Evolutionary conservation across 2,797 vertebrate species (phyloP), one percentile per base, ranked within the genome.

Genomic region (Discoglossus pictus): DNA sequence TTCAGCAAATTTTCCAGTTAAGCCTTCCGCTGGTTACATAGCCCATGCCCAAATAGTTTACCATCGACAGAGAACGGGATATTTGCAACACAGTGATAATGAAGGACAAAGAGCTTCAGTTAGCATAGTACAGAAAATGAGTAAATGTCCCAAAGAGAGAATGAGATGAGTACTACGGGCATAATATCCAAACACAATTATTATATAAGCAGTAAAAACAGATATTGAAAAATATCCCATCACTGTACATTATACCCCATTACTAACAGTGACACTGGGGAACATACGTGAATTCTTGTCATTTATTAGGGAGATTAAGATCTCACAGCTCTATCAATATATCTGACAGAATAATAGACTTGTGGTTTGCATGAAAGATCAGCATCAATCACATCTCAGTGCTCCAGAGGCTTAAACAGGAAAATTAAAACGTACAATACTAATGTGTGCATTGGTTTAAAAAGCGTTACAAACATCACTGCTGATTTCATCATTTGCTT

Each of bases 291-390:
- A 18, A 24, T 16, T 21, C 34, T 54, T 55, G 38, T 55, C 13
- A 53, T 64, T 53, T 65, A 65, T 39, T 55, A 25, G 42, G 15
- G 11, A 56, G 31, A 47, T 65, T 56, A 56, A 16, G 16, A 23
- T 56, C 38, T 47, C 31, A 47, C 34, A 27, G n/a, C 48, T 65
- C 42, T 47, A 47, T 65, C 40, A 48, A 46, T 55, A 39, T 21
- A 65, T 47, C 27, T 56, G 50, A 43, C 61, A 43, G 38, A 43
- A 31, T 65, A 54, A 65, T 35, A 54, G 50, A 44, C 39, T 36
- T 34, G 63, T 47, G 42, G 18, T 47, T 65, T 55, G 40, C 31
- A 46, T 56, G 27, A 39, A 47, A 31, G 52, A 65, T 39, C 63
- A 56, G 40, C n/a, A 56, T 47, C 34, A 38, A 18, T 34, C 52